Percentiles rank a stretch among this genome's conserved stretches.
Evolutionary conservation across 1,140 invertebrate species (phyloP).

Genomic region (Heliconius hewitsoni): DNA sequence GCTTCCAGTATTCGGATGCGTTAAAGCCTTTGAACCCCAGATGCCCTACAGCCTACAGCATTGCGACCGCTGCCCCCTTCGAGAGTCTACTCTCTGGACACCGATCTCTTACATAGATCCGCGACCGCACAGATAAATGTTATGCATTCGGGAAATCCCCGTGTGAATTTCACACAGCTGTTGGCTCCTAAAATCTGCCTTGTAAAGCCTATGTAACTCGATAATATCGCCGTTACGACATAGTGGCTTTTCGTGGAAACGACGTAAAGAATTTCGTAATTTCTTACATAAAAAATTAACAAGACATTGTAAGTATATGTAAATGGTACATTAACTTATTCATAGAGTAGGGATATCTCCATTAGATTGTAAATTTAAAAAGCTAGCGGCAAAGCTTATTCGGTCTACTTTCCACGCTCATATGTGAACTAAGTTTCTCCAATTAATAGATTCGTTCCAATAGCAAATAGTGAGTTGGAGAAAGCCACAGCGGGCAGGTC

Average conservation of each 20-base stretch:
- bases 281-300: not conserved
- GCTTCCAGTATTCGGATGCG: slow-evolving; percentile 55
- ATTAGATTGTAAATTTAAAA: slow-evolving; percentile 7
- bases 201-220: not conserved
- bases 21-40: slow-evolving; percentile 38
- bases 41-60: not conserved
- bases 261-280: not conserved
- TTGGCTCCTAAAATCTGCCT: slow-evolving; percentile 22
- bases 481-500: slow-evolving; percentile 72
- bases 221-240: not conserved
- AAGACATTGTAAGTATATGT: not conserved
- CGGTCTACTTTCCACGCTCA: slow-evolving; percentile 76
- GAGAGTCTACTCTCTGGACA: not conserved
- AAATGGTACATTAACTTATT: slow-evolving; percentile 10
- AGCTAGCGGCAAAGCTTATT: slow-evolving; percentile 30
- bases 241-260: not conserved
- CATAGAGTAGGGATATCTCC: not conserved
- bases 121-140: slow-evolving; percentile 28
- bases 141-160: slow-evolving; percentile 49
- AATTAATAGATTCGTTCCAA: slow-evolving; percentile 82
- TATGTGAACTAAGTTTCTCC: slow-evolving; percentile 80
- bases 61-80: slow-evolving; percentile 9
- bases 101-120: not conserved
- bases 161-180: slow-evolving; percentile 46
- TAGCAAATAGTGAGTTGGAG: slow-evolving; percentile 76